Percentiles rank a stretch among this genome's conserved stretches.
Evolutionary conservation across 2,797 vertebrate genomes (phyloP).

Genomic region (Acropternis orthonyx): DNA sequence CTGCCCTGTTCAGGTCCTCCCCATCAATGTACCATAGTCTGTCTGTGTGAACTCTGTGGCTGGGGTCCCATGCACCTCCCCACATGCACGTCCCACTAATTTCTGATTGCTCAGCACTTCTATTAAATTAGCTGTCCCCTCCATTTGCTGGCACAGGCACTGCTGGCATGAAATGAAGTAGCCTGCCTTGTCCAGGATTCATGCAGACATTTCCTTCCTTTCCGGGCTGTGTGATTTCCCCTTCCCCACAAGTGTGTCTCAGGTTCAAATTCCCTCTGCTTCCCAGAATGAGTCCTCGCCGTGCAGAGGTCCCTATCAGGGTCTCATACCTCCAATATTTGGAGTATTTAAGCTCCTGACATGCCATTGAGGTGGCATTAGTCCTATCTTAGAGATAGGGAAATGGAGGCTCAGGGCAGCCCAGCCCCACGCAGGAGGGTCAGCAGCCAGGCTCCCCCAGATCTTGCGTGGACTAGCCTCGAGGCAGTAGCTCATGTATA

Average conservation of each 20-base stretch:
- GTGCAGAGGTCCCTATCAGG: neutral
- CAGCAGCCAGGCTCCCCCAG: neutral
- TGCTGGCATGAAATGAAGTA: constrained; percentile 4
- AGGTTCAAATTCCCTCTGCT: constrained; percentile 3
- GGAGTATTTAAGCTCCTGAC: neutral
- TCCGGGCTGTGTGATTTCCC: constrained; percentile 15
- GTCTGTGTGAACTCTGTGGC: neutral
- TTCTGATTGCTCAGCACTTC: constrained; percentile 28
- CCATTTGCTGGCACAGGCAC: neutral
- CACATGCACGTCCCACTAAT: fast-evolving
- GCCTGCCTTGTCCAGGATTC: constrained; percentile 1
- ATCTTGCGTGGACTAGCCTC: fast-evolving
- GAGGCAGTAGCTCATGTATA: neutral
- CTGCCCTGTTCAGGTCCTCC: neutral
- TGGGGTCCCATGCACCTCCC: neutral
- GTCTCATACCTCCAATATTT: constrained; percentile 14
- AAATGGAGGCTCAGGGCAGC: neutral
- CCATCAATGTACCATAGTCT: neutral
- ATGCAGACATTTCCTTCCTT: constrained; percentile 59
- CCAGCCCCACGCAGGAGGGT: neutral
- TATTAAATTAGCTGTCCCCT: constrained; percentile 29
- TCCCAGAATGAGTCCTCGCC: neutral
- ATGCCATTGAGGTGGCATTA: neutral
- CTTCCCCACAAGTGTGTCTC: neutral
- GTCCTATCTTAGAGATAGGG: neutral